Conservation (phyloP, 2,797 vertebrate genomes). For the Pangasius mekongensis region DNA sequence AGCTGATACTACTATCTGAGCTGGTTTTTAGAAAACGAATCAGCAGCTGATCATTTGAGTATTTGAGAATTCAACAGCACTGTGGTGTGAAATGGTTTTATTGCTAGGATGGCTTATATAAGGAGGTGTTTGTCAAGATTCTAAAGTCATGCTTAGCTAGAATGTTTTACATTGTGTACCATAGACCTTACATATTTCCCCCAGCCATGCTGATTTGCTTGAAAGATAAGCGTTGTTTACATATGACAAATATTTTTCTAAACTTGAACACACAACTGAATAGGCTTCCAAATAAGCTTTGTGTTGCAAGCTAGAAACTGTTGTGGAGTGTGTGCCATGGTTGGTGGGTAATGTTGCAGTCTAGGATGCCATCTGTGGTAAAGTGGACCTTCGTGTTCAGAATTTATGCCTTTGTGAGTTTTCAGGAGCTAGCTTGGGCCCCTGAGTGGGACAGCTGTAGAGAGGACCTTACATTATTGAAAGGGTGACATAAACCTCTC, state of each 20-base stretch:
- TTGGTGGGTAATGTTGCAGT: background rate
- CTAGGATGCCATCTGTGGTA: background rate
- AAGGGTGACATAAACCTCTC: conserved; percentile 43
- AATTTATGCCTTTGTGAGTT: conserved; percentile 44
- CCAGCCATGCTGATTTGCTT: background rate
- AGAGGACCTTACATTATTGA: conserved; percentile 53
- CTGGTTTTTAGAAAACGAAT: background rate
- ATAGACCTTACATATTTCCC: background rate
- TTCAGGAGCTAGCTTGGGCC: conserved; percentile 9
- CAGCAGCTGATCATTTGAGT: background rate
- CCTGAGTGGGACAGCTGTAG: conserved; percentile 24
- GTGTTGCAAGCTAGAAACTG: background rate
- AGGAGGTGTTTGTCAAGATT: background rate
- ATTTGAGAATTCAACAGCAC: background rate
- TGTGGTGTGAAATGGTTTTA: background rate
- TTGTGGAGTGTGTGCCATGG: background rate
- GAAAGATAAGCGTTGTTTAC: background rate
- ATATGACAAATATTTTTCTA: background rate
- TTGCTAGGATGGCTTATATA: background rate
- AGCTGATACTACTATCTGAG: background rate
- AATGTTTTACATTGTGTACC: background rate
- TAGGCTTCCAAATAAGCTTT: background rate
- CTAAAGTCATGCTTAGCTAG: background rate
- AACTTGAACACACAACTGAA: background rate
- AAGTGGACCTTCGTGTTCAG: background rate